phyloP scores from a whole-genome alignment of 1,140 invertebrate species.

The Heliconius nattereri region DNA sequence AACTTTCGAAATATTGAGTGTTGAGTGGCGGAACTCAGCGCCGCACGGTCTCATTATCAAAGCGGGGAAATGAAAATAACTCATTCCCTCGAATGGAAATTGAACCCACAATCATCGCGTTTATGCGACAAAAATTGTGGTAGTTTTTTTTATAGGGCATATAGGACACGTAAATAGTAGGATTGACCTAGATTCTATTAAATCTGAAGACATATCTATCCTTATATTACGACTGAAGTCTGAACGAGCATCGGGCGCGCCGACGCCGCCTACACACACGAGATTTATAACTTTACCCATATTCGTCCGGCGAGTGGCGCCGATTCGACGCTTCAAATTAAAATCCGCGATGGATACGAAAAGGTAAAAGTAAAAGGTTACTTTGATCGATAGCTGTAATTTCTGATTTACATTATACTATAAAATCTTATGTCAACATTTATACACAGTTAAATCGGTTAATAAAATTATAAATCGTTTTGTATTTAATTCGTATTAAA shows the following conservation, averaged over 20 bases:
- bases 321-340: constrained; percentile 78
- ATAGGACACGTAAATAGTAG: constrained; percentile 38
- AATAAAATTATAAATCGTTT: no score
- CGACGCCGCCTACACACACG: constrained; percentile 58
- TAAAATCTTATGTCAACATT: constrained; percentile 7
- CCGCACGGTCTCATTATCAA: no score
- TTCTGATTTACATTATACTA: constrained; percentile 48
- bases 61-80: no score
- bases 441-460: background rate
- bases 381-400: constrained; percentile 64
- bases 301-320: constrained; percentile 77
- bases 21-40: no score
- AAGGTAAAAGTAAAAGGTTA: constrained; percentile 54
- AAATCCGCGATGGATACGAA: constrained; percentile 72
- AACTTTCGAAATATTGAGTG: no score
- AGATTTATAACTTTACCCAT: constrained; percentile 80
- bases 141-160: no score
- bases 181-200: constrained; percentile 65
- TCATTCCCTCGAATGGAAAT: no score
- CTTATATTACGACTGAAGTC: background rate
- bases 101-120: no score
- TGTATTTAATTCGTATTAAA: no score
- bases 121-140: no score
- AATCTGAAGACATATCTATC: constrained; percentile 51
- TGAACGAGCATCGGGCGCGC: constrained; percentile 50